Conservation (phyloP, 2,797 vertebrate genomes). For the Cuniculus paca region DNA sequence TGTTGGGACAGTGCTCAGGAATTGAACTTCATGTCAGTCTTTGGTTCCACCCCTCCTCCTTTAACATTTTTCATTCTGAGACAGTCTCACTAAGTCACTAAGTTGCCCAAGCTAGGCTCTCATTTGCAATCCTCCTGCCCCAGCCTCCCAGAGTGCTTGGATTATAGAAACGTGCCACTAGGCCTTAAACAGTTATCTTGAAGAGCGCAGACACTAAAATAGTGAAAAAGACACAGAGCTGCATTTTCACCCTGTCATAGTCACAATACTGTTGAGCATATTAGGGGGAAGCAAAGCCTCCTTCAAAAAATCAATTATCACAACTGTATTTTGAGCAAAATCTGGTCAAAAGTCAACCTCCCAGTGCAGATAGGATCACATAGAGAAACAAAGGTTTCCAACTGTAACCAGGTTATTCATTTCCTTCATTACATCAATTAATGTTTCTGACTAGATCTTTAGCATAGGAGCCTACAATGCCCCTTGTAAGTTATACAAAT, state of each 20-base stretch:
- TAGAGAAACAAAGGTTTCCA: background rate
- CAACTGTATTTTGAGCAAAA: constrained; percentile 28
- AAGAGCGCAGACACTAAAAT: background rate
- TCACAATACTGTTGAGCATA: background rate
- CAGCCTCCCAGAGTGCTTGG: background rate
- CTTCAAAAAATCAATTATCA: constrained; percentile 36
- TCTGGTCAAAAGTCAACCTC: background rate
- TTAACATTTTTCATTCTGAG: background rate
- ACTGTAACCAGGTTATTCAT: background rate
- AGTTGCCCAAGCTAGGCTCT: background rate
- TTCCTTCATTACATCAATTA: background rate
- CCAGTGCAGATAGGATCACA: constrained; percentile 25
- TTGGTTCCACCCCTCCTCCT: background rate
- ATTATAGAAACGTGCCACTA: background rate
- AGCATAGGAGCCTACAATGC: background rate
- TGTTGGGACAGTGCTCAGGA: background rate
- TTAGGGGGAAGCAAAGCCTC: background rate
- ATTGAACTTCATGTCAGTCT: background rate
- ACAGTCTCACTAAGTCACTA: background rate
- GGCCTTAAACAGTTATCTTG: background rate
- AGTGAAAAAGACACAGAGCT: background rate
- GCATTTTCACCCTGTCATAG: background rate
- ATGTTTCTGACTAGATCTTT: background rate
- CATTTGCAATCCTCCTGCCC: background rate
- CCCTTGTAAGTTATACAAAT: background rate